Evolutionary conservation across 1,140 invertebrate species (phyloP).

Genomic region (Panagrolaimus sp.): DNA sequence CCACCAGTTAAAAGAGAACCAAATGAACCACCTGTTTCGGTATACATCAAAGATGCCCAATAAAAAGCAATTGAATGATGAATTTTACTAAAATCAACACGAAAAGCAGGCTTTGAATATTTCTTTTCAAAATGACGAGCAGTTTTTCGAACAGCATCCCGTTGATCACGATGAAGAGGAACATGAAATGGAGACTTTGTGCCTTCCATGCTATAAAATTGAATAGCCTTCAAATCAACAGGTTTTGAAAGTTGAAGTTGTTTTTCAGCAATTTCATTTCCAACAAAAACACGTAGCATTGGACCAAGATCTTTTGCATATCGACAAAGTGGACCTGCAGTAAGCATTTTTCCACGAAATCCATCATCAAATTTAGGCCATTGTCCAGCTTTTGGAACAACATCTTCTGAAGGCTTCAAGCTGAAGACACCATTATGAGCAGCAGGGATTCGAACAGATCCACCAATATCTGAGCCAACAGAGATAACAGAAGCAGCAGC

Average conservation of each 20-base stretch:
- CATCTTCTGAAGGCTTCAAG: conserved; percentile 76
- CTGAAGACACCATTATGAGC: conserved; percentile 92
- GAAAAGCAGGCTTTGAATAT: conserved; percentile 39
- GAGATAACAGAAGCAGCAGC: conserved; percentile 69
- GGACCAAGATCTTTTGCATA: conserved; percentile 70
- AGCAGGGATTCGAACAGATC: conserved; percentile 86
- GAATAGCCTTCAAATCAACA: conserved; percentile 41
- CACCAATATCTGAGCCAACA: conserved; percentile 88
- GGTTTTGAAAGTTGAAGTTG: conserved; percentile 40
- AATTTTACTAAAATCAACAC: conserved; percentile 39
- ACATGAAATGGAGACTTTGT: conserved; percentile 25
- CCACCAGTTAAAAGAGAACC: neutral
- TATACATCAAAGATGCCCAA: neutral
- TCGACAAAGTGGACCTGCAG: conserved; percentile 81
- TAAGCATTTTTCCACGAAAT: conserved; percentile 44
- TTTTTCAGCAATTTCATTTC: conserved; percentile 40
- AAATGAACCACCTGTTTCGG: neutral
- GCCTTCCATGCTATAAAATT: conserved; percentile 58
- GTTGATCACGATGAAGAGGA: neutral
- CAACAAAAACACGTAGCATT: conserved; percentile 41
- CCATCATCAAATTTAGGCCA: conserved; percentile 24
- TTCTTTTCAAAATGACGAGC: conserved; percentile 52
- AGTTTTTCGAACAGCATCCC: neutral
- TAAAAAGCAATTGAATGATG: conserved; percentile 37
- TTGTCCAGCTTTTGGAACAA: conserved; percentile 40